Conservation (phyloP, 1,140 invertebrate genomes). For the Eumeta japonica region DNA sequence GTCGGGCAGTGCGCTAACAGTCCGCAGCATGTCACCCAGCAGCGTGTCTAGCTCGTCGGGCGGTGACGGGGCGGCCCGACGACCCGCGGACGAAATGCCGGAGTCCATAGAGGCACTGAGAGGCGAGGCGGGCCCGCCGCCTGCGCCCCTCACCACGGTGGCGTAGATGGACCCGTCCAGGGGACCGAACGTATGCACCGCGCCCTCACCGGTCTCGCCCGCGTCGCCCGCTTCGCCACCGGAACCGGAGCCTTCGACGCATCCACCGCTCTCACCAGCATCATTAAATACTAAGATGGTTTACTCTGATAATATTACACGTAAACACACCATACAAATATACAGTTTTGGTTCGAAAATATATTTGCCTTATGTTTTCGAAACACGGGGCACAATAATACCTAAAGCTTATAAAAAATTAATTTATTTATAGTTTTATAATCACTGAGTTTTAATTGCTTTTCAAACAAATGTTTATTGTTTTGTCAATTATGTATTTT, state of each 20-base stretch:
- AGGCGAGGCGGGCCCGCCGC: constrained; percentile 63
- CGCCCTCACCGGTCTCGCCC: constrained; percentile 57
- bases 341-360: no score
- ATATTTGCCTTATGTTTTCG: no score
- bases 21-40: constrained; percentile 78
- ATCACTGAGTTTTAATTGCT: no score
- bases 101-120: constrained; percentile 83
- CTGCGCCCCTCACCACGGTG: constrained; percentile 63
- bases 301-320: no score
- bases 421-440: no score
- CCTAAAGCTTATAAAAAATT: no score
- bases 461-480: no score
- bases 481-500: no score
- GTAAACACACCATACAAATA: no score
- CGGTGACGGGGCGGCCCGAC: constrained; percentile 52
- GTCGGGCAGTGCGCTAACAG: constrained; percentile 76
- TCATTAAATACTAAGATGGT: constrained; percentile 8
- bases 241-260: constrained; percentile 57
- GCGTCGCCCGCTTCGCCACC: constrained; percentile 70
- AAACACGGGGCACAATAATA: no score
- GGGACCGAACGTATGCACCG: constrained; percentile 72
- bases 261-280: constrained; percentile 44
- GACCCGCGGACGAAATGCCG: constrained; percentile 73
- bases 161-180: constrained; percentile 88
- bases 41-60: constrained; percentile 56